Evolutionary conservation across 2,888 invertebrate genomes (phyloP).

Genomic region (Atherix ibis): DNA sequence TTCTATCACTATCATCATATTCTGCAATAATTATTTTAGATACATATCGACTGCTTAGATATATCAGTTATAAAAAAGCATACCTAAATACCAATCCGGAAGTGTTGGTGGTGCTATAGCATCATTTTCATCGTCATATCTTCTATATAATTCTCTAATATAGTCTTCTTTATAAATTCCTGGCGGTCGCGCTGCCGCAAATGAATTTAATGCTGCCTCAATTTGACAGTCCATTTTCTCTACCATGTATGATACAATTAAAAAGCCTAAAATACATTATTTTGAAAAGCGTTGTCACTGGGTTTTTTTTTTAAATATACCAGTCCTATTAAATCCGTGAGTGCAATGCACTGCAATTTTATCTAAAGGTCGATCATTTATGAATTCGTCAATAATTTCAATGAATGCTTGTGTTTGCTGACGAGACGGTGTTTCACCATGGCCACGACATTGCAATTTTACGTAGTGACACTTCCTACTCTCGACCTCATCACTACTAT

Average conservation of each 20-base stretch:
- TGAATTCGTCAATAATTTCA: slow-evolving; percentile 59
- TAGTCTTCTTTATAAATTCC: slow-evolving; percentile 98
- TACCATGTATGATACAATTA: slow-evolving; percentile 82
- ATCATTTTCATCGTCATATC: slow-evolving; percentile 62
- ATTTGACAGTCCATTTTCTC: slow-evolving; percentile 69
- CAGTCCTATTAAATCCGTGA: slow-evolving; percentile 97
- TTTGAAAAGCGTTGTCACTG: background rate
- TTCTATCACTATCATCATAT: slow-evolving; percentile 20
- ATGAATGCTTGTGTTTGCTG: slow-evolving; percentile 81
- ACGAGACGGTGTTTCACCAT: slow-evolving; percentile 75
- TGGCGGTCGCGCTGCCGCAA: slow-evolving; percentile 58
- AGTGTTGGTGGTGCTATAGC: slow-evolving; percentile 56
- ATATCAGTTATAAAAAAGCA: too few relatives aligned
- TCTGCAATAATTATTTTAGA: slow-evolving; percentile 12
- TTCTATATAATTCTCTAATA: slow-evolving; percentile 64
- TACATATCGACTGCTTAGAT: too few relatives aligned
- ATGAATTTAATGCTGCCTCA: slow-evolving; percentile 65
- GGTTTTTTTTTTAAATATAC: slow-evolving; percentile 3
- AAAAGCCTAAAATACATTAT: slow-evolving; percentile 41
- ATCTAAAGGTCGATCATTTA: slow-evolving; percentile 62
- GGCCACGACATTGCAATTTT: slow-evolving; percentile 80
- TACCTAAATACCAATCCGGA: slow-evolving; percentile 76
- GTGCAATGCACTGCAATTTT: slow-evolving; percentile 71
- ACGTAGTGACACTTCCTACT: slow-evolving; percentile 62
- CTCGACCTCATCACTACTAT: slow-evolving; percentile 67